Evolutionary conservation across 2,888 invertebrate genomes (phyloP).

Genomic region (Zele albiditarsus): DNA sequence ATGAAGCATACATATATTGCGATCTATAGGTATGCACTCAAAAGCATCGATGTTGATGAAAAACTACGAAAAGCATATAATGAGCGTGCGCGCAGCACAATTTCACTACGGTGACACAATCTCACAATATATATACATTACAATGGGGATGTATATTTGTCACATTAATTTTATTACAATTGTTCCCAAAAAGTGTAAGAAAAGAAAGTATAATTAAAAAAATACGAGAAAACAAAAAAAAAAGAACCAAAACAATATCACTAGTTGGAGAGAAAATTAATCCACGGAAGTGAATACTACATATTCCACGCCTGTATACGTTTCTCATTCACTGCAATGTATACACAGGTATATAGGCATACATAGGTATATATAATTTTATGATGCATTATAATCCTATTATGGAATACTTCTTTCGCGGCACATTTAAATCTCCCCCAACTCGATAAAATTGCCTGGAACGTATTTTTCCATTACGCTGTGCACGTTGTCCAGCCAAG

Average conservation of each 20-base stretch:
- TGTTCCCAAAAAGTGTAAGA: not conserved
- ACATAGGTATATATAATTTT: not conserved
- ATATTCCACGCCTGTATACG: conserved; percentile 46
- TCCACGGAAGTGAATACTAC: conserved; percentile 37
- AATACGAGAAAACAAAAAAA: not conserved
- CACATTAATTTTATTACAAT: no score
- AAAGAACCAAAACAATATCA: not conserved
- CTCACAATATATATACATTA: no score
- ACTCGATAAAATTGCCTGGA: conserved; percentile 63
- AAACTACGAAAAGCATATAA: conserved; percentile 51
- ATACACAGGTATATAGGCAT: not conserved
- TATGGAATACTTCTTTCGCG: conserved; percentile 51
- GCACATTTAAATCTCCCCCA: conserved; percentile 49
- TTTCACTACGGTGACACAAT: not conserved
- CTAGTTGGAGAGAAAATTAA: not conserved
- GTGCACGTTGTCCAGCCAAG: conserved; percentile 57
- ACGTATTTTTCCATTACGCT: conserved; percentile 68
- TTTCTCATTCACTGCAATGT: conserved; percentile 20
- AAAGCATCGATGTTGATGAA: conserved; percentile 66
- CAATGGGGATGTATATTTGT: no score
- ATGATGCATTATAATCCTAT: conserved; percentile 51
- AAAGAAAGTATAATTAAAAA: not conserved
- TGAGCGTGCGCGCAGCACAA: not conserved
- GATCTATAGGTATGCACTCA: conserved; percentile 30
- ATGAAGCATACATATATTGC: conserved; percentile 13